These are phyloP conservation scores for Bradypodion ventrale DNA, from an alignment of 2,797 vertebrate genomes.

Conservation along the genomic window DNA sequence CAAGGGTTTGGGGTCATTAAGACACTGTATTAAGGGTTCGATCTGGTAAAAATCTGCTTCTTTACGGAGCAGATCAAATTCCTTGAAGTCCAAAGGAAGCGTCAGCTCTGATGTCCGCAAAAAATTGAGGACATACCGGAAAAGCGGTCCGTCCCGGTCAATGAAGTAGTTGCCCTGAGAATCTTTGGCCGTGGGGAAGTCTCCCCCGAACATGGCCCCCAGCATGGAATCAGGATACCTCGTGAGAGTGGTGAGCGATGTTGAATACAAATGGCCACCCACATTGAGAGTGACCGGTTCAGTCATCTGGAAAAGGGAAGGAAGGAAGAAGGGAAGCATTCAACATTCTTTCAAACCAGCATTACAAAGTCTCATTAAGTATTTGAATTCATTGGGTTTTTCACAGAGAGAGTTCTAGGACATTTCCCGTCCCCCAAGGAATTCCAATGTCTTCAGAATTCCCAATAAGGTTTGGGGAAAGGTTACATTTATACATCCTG, in stretches of 20 bases:
- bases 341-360: conserved; percentile 60
- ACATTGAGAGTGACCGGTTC: conserved; percentile 97
- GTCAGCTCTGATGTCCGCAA: conserved; percentile 96
- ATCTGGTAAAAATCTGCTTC: conserved; percentile 99
- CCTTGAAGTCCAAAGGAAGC: conserved; percentile 93
- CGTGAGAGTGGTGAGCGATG: conserved; percentile 93
- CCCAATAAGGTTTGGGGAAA: too few relatives aligned
- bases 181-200: conserved; percentile 94
- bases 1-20: conserved; percentile 93
- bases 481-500: too few relatives aligned
- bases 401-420: too few relatives aligned
- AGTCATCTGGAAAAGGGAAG: conserved; percentile 82
- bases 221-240: conserved; percentile 99
- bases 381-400: too few relatives aligned
- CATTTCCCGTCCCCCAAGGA: too few relatives aligned
- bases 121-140: conserved; percentile 97
- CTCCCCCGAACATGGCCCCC: conserved; percentile 97
- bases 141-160: conserved; percentile 95
- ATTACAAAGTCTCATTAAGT: neutral
- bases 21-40: conserved; percentile 94
- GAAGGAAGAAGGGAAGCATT: conserved; percentile 57
- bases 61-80: conserved; percentile 93
- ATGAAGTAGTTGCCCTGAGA: conserved; percentile 98
- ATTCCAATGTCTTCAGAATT: too few relatives aligned
- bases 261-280: conserved; percentile 95